Base-by-base conservation (phyloP, 2,113 vertebrate species). In the Indicator indicator region DNA sequence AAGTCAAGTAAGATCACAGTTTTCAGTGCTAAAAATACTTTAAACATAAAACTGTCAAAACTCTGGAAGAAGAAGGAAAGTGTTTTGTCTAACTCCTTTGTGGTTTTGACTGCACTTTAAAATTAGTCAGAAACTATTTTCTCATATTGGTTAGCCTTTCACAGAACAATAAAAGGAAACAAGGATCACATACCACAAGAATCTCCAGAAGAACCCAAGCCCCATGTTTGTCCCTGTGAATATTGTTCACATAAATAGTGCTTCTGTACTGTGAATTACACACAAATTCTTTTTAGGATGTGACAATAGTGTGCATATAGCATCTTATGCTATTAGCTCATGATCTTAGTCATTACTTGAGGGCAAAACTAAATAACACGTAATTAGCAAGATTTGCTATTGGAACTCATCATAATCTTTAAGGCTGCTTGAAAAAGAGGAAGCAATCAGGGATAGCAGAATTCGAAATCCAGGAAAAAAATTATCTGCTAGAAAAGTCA, bases 231-330 rank as follows among this genome's bases (percentile, higher is more conserved):
- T 62, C 63, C 19, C 24, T 70, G 6, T 63, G 46, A 79, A 46
- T 21, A 70, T 4, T 4, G 0, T 46, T 74, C 33, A 63, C 0
- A 1, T 56, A 69, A 83, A n/a, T 3, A 86, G 4, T 44, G 33
- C 2, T 20, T 21, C 55, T 44, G 5, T n/a, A 40, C n/a, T 55
- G 16, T 7, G 15, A 85, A 72, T 64, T 78, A 68, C 60, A 80
- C 8, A 19, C 4, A 48, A 59, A 64, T 5, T 16, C 26, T 33
- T 69, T 83, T 33, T 28, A 68, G 19, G 14, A 11, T 38, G n/a
- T 38, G 44, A 77, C 11, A 55, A 18, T 32, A 59, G 14, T 14
- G 10, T 15, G 16, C 8, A 28, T 42, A 18, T 19, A 80, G 56
- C 8, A 55, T 54, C 59, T 88, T 28, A 73, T 2, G 11, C 13